Evolutionary conservation across 2,797 vertebrate species (phyloP), one percentile per base, ranked within the genome.

Genomic region (Pseudochirops cupreus): DNA sequence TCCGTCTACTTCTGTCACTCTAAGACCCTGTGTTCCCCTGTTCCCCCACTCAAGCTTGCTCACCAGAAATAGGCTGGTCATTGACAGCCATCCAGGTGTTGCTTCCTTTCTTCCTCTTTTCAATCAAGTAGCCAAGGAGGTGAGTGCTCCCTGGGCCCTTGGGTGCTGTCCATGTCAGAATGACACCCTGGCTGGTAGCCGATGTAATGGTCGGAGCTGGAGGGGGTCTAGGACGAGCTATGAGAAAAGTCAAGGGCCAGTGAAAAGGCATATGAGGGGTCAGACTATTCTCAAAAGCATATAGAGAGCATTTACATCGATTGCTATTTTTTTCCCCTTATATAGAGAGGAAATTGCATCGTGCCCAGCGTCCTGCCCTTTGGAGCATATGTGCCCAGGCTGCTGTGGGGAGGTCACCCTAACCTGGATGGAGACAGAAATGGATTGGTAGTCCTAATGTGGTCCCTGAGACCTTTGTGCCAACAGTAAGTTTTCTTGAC

Each of bases 51-150:
- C 57, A 0, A 29, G 89, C 10, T 28, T 0, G 16, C 98, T 95
- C 74, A 99, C 99, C 99, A 98, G 98, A 97, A 93, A 99, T 91
- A 0, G 98, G 98, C 67, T 98, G 96, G 0, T 98, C 98, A 13
- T 98, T 99, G 96, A 99, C 99, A 46, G 99, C 98, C 3, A 97
- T 98, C 99, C 99, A 99, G 39, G 98, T 98, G 91, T 98, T 98
- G 94, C 99, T 99, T 0, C 99, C 99, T 92, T 98, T 99, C 98
- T 99, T 99, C 91, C 99, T 98, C 94, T 99, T 99, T 93, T 99
- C 99, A 54, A 99, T 10, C 0, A 99, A 94, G 95, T 99, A 99
- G 24, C 99, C 99, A 92, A 99, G 91, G 91, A 99, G 98, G 56
- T 97, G 98, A 26, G 99, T 99, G 0, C 98, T 98, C 82, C 99